Conservation (phyloP, 1,140 invertebrate genomes). For the Rhagoletis pomonella region DNA sequence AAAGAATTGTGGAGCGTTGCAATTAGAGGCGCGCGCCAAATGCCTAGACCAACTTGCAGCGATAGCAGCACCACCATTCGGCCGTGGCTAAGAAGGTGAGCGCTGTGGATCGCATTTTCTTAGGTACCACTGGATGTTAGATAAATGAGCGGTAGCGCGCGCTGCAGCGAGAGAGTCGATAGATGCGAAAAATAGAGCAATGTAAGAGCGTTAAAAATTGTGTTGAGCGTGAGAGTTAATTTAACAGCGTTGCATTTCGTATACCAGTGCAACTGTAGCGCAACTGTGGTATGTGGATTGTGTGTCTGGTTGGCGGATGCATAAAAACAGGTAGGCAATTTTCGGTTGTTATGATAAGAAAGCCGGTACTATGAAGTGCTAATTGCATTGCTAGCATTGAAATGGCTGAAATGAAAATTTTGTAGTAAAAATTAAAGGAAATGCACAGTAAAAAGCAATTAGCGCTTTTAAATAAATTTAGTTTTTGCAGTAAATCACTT, state of each 20-base stretch:
- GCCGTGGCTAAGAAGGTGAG: conserved; percentile 1
- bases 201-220: not conserved
- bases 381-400: not conserved
- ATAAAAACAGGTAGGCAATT: not conserved
- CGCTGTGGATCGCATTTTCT: conserved; percentile 38
- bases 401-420: not conserved
- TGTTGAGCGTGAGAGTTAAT: not conserved
- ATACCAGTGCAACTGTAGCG: not conserved
- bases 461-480: too few species aligned
- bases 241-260: conserved; percentile 22
- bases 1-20: conserved; percentile 46
- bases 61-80: conserved; percentile 2
- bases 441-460: not conserved
- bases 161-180: not conserved
- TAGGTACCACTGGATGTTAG: not conserved
- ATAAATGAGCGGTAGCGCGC: conserved; percentile 30
- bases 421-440: not conserved
- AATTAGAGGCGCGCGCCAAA: conserved; percentile 55
- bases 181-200: not conserved
- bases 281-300: not conserved
- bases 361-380: conserved; percentile 43
- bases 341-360: conserved; percentile 18
- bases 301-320: not conserved
- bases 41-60: not conserved
- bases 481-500: too few species aligned